These are phyloP conservation scores for Taurulus bubalis DNA, from an alignment of 2,113 vertebrate genomes.

Conservation along the genomic window DNA sequence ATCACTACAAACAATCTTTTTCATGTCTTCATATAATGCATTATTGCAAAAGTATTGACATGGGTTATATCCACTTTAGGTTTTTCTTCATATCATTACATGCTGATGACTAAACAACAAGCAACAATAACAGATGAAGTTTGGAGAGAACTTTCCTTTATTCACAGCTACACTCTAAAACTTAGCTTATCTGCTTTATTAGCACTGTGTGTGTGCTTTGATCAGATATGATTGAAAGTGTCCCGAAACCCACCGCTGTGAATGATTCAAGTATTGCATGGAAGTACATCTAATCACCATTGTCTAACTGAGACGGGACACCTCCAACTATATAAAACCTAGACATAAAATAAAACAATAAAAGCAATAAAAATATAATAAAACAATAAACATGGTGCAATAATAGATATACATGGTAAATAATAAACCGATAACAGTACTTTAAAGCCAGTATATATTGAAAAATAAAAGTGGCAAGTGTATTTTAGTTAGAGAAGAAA, in stretches of 20 bases:
- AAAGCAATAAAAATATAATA: too few species aligned
- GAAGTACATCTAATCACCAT: background rate
- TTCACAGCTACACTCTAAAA: background rate
- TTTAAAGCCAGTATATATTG: too few species aligned
- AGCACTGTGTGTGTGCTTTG: background rate
- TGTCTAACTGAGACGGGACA: background rate
- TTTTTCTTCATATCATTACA: background rate
- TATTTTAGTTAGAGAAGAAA: too few species aligned
- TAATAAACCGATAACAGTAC: too few species aligned
- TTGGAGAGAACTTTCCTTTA: background rate
- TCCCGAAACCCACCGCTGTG: background rate
- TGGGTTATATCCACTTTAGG: background rate
- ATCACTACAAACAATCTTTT: background rate
- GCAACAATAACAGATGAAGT: background rate
- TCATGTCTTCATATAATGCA: background rate
- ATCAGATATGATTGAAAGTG: background rate
- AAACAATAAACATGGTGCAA: too few species aligned
- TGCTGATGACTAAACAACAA: background rate
- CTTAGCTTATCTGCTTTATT: background rate
- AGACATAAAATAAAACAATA: too few species aligned
- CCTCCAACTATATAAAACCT: background rate
- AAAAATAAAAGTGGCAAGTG: too few species aligned
- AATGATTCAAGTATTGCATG: background rate
- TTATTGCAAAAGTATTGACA: background rate
- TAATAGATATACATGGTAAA: too few species aligned